A percentile compares a stretch with the other conserved stretches of the same genome.
Evolutionary conservation across 2,797 vertebrate species (phyloP).

Genomic region (Danio tinwini): DNA sequence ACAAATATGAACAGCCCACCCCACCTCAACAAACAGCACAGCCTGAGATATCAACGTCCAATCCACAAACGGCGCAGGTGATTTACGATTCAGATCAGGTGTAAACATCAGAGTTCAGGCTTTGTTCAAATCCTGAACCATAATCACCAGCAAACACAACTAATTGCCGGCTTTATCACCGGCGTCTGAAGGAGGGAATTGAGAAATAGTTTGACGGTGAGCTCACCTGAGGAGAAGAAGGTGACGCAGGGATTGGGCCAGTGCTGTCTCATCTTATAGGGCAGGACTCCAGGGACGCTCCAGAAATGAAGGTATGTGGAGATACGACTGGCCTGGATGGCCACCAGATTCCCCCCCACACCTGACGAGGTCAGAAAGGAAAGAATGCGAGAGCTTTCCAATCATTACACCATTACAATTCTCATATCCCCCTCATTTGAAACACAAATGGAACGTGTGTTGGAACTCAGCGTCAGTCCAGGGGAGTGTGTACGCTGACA

Average conservation of each 20-base stretch:
- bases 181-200: background rate
- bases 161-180: slow-evolving; percentile 11
- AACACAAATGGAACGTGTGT: slow-evolving; percentile 5
- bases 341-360: slow-evolving; percentile 94
- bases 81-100: background rate
- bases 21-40: background rate
- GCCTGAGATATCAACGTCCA: background rate
- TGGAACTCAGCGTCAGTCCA: background rate
- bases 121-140: background rate
- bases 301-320: slow-evolving; percentile 95
- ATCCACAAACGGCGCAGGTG: background rate
- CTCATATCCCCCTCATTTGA: slow-evolving; percentile 12
- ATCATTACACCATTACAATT: slow-evolving; percentile 17
- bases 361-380: slow-evolving; percentile 71
- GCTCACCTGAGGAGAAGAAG: slow-evolving; percentile 89
- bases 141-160: background rate
- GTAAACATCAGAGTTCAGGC: slow-evolving; percentile 4
- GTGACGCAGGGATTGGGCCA: slow-evolving; percentile 90
- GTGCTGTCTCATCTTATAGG: slow-evolving; percentile 88
- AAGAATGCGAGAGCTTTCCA: slow-evolving; percentile 22
- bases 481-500: background rate
- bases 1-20: background rate
- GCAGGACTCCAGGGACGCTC: slow-evolving; percentile 90
- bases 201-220: background rate
- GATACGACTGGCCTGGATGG: slow-evolving; percentile 94